Percentiles rank a stretch among this genome's conserved stretches.
Evolutionary conservation across 1,140 invertebrate genomes (phyloP).

Genomic region (Philotrypesis tridentata): DNA sequence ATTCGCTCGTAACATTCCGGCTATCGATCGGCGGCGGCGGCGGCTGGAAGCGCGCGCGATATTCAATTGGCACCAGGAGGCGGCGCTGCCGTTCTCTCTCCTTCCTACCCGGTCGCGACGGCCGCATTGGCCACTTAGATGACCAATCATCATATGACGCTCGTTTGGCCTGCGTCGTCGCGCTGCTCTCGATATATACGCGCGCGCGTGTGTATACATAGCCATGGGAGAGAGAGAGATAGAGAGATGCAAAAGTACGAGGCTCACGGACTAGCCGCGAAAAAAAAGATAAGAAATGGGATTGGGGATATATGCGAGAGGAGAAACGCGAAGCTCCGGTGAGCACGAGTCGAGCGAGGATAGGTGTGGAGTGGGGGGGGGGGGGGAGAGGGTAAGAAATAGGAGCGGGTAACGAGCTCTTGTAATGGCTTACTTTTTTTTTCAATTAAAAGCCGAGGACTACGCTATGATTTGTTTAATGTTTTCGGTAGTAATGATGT

Average conservation of each 20-base stretch:
- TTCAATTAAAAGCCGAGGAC: not conserved
- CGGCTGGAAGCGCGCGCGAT: too few species aligned
- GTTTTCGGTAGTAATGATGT: not conserved
- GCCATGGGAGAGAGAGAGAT: too few species aligned
- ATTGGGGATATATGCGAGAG: conserved; percentile 9
- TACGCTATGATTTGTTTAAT: not conserved
- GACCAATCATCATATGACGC: conserved; percentile 73
- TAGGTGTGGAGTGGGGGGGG: too few species aligned
- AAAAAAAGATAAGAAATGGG: conserved; percentile 18
- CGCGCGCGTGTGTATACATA: not conserved
- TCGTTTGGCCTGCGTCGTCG: conserved; percentile 61
- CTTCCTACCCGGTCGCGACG: conserved; percentile 61
- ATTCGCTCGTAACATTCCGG: not conserved
- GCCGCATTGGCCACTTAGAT: conserved; percentile 69
- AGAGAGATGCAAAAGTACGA: not conserved
- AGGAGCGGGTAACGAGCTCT: not conserved
- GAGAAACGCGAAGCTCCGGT: not conserved
- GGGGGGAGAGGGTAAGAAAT: not conserved
- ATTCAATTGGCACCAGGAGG: conserved; percentile 63
- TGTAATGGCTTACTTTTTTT: conserved; percentile 20
- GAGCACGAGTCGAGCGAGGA: too few species aligned
- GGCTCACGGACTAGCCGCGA: not conserved
- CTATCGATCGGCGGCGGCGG: conserved; percentile 2
- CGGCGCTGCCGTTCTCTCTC: conserved; percentile 62
- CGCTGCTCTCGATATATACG: not conserved